Percentiles rank a stretch among this genome's conserved stretches.
Evolutionary conservation across 1,140 invertebrate genomes (phyloP).

Genomic region (Drosophila mojavensis): DNA sequence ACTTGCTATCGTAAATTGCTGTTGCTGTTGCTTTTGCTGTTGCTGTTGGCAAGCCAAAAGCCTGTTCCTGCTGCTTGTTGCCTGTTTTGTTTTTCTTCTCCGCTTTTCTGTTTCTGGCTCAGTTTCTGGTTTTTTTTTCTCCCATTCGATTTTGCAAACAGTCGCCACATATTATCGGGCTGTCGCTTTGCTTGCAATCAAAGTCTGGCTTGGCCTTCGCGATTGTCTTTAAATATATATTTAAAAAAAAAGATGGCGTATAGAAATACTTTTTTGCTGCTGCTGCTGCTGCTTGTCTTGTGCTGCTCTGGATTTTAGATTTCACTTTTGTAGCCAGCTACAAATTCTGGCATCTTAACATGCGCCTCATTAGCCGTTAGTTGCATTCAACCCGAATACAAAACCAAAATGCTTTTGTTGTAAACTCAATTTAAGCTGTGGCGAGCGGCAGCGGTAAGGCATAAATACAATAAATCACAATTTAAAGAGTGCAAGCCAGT

Average conservation of each 20-base stretch:
- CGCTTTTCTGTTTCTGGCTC: constrained; percentile 8
- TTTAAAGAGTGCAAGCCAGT: constrained; percentile 55
- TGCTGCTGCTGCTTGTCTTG: background rate
- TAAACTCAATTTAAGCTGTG: constrained; percentile 46
- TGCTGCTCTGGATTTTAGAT: constrained; percentile 47
- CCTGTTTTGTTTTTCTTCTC: constrained; percentile 28
- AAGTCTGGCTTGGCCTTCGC: constrained; percentile 36
- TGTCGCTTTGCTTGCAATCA: constrained; percentile 33
- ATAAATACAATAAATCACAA: constrained; percentile 74
- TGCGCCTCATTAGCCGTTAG: constrained; percentile 73
- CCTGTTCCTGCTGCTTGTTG: constrained; percentile 43
- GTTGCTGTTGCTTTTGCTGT: constrained; percentile 9
- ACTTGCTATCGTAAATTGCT: constrained; percentile 44
- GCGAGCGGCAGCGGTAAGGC: constrained; percentile 15
- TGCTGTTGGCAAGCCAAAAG: constrained; percentile 30
- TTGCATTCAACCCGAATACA: constrained; percentile 43
- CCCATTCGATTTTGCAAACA: constrained; percentile 34
- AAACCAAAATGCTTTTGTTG: constrained; percentile 34
- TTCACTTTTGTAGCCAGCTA: constrained; percentile 51
- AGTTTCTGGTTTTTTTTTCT: background rate
- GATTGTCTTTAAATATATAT: constrained; percentile 16
- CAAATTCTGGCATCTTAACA: constrained; percentile 52
- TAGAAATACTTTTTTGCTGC: constrained; percentile 14
- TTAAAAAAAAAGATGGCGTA: constrained; percentile 29
- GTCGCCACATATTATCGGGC: constrained; percentile 21